Evolutionary conservation across 2,888 invertebrate genomes (phyloP).

Genomic region (Eilema sororculum): DNA sequence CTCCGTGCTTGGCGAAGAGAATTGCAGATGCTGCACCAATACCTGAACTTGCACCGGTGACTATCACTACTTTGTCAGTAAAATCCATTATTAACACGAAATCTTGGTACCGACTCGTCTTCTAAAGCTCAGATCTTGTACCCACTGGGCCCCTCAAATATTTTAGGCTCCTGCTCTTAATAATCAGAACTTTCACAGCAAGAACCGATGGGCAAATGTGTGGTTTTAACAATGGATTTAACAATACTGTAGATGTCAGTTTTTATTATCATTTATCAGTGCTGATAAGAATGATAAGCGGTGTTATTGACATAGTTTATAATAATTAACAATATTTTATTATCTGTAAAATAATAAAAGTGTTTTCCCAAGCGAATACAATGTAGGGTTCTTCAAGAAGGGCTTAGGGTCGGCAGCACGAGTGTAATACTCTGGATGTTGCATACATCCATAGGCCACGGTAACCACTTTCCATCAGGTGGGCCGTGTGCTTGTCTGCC

Average conservation of each 20-base stretch:
- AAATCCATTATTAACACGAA: conserved; percentile 61
- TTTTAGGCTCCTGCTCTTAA: neutral
- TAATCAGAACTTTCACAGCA: neutral
- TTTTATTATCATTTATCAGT: conserved; percentile 7
- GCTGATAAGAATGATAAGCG: conserved; percentile 1
- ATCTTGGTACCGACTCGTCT: no score
- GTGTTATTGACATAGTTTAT: neutral
- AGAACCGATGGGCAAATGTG: neutral
- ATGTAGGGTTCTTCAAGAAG: no score
- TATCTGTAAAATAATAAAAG: no score
- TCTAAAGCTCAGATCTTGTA: no score
- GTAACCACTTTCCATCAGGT: no score
- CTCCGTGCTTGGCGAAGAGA: conserved; percentile 64
- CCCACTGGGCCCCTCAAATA: no score
- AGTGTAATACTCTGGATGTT: no score
- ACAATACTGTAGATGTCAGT: neutral
- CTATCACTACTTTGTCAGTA: conserved; percentile 67
- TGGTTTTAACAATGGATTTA: neutral
- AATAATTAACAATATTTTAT: neutral
- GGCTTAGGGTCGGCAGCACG: no score
- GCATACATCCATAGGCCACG: no score
- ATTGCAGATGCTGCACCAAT: conserved; percentile 70
- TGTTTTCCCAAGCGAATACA: no score
- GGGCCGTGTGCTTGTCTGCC: no score
- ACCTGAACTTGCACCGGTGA: conserved; percentile 73